Conservation (phyloP, 2,113 vertebrate genomes). For the Hippocampus comes region DNA sequence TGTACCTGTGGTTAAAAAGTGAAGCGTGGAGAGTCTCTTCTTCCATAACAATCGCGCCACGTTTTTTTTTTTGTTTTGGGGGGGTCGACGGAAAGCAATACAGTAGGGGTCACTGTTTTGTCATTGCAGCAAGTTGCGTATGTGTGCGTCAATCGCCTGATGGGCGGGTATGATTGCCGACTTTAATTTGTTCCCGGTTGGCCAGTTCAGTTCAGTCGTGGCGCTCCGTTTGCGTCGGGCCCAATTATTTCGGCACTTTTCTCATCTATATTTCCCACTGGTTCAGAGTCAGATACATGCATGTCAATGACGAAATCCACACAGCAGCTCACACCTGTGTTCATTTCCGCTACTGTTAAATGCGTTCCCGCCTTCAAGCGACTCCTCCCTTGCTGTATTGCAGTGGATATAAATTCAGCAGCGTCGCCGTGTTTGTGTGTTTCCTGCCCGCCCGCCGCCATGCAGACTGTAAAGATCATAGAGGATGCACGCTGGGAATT, state of each 20-base stretch:
- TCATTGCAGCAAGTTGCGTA: too few species aligned
- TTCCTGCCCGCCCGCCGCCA: constrained; percentile 16
- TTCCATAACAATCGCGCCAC: not conserved
- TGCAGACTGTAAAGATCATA: constrained; percentile 62
- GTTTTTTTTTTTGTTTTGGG: not conserved
- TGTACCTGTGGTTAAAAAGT: not conserved
- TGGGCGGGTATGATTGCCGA: not conserved
- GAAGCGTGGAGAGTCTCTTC: not conserved
- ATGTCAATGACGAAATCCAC: not conserved
- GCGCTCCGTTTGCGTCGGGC: not conserved
- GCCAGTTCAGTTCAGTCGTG: not conserved
- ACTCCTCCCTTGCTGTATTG: constrained; percentile 14
- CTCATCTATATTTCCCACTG: not conserved
- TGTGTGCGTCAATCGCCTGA: not conserved
- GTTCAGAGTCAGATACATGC: not conserved
- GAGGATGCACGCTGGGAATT: constrained; percentile 46
- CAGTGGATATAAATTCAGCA: constrained; percentile 36
- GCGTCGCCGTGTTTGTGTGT: constrained; percentile 45
- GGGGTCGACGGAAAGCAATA: not conserved
- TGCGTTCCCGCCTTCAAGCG: constrained; percentile 10
- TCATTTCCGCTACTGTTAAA: constrained; percentile 14
- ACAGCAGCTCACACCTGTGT: not conserved
- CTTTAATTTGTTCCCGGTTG: not conserved
- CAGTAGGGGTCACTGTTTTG: not conserved
- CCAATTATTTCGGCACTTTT: not conserved